These are phyloP conservation scores for Sula dactylatra DNA, from an alignment of 2,113 vertebrate species.

Conservation along the genomic window DNA sequence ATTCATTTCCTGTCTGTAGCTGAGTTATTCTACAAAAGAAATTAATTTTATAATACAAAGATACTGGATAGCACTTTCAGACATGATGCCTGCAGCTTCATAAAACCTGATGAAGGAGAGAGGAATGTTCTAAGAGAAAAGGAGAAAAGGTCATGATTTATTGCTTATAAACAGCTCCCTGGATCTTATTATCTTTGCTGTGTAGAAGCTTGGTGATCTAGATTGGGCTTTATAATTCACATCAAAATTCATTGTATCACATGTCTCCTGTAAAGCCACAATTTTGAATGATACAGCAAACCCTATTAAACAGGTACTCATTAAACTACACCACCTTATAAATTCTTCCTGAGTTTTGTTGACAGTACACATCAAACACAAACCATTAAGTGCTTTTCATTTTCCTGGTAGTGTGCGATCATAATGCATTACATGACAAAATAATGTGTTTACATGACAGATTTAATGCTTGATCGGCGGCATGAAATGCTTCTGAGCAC, in stretches of 20 bases:
- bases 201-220: constrained; percentile 7
- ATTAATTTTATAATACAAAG: not conserved
- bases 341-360: constrained; percentile 46
- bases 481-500: constrained; percentile 33
- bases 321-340: constrained; percentile 49
- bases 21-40: not conserved
- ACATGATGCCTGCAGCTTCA: constrained; percentile 5
- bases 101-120: constrained; percentile 32
- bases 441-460: constrained; percentile 50
- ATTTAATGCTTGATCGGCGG: constrained; percentile 59
- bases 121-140: constrained; percentile 42
- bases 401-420: constrained; percentile 28
- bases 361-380: constrained; percentile 47
- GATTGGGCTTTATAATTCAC: constrained; percentile 40
- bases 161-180: constrained; percentile 11
- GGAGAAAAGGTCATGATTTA: not conserved
- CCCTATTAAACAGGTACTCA: constrained; percentile 46
- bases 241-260: constrained; percentile 10
- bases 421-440: constrained; percentile 60
- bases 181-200: constrained; percentile 23
- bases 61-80: not conserved
- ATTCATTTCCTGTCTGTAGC: not conserved
- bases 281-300: constrained; percentile 47
- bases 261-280: not conserved
- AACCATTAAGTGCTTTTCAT: constrained; percentile 46